phyloP scores from a whole-genome alignment of 2,888 invertebrate species.

The Bruchidius siliquastri region DNA sequence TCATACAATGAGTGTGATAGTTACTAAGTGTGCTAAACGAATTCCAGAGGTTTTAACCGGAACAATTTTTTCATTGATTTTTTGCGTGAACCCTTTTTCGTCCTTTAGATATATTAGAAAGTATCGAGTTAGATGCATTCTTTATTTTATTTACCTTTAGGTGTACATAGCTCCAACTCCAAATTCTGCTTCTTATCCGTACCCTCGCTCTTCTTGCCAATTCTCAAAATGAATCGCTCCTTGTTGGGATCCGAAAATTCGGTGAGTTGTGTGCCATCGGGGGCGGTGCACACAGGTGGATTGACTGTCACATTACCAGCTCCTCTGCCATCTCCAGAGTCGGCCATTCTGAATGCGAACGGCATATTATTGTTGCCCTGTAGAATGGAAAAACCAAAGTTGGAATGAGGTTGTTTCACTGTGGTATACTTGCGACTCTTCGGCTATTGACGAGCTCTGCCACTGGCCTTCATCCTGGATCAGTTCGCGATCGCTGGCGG shows the following conservation, averaged over 20 bases:
- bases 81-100: too few relatives aligned
- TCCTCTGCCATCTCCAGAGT: slow-evolving; percentile 21
- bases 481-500: too few relatives aligned
- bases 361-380: slow-evolving; percentile 26
- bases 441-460: neutral
- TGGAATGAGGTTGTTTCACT: neutral
- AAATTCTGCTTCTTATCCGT: slow-evolving; percentile 65
- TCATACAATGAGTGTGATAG: too few relatives aligned
- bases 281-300: slow-evolving; percentile 50
- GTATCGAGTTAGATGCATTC: too few relatives aligned
- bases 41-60: too few relatives aligned
- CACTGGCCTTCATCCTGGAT: neutral
- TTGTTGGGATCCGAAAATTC: slow-evolving; percentile 63
- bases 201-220: slow-evolving; percentile 71
- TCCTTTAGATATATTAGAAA: too few relatives aligned
- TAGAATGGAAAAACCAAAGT: neutral
- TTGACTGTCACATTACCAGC: slow-evolving; percentile 39
- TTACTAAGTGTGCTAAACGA: too few relatives aligned
- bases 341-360: slow-evolving; percentile 24
- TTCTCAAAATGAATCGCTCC: slow-evolving; percentile 53
- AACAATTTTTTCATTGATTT: slow-evolving; percentile 64
- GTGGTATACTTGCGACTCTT: neutral
- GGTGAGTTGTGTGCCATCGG: slow-evolving; percentile 55
- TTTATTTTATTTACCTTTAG: slow-evolving; percentile 57
- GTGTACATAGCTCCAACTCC: slow-evolving; percentile 70